phyloP scores from a whole-genome alignment of 2,113 vertebrate genomes.

The Eonycteris spelaea region DNA sequence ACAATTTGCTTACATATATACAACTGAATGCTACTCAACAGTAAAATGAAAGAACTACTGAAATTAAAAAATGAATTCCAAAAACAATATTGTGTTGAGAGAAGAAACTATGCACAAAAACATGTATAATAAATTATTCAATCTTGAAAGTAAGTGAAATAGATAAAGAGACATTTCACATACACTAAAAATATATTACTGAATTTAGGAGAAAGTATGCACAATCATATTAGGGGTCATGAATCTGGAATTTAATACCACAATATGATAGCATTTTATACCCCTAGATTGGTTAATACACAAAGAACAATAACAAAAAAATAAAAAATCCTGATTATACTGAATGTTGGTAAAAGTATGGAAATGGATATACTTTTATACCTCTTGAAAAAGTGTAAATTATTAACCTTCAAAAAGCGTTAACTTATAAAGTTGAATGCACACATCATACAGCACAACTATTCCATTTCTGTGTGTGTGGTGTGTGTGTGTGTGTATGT shows the following conservation, averaged over 20 bases:
- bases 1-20: neutral
- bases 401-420: neutral
- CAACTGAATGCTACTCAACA: neutral
- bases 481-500: neutral
- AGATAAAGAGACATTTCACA: neutral
- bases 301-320: neutral
- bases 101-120: neutral
- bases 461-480: neutral
- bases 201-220: neutral
- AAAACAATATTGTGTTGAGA: neutral
- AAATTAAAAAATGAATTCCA: neutral
- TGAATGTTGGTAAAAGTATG: neutral
- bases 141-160: neutral
- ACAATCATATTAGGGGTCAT: neutral
- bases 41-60: neutral
- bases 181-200: neutral
- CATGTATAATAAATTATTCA: neutral
- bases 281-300: neutral
- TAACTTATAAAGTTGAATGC: neutral
- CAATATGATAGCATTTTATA: neutral
- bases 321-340: neutral
- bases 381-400: neutral
- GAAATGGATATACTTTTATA: neutral
- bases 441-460: neutral
- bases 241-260: neutral